phyloP scores from a whole-genome alignment of 2,113 vertebrate species.

The Cyphomyrus plagiostoma region DNA sequence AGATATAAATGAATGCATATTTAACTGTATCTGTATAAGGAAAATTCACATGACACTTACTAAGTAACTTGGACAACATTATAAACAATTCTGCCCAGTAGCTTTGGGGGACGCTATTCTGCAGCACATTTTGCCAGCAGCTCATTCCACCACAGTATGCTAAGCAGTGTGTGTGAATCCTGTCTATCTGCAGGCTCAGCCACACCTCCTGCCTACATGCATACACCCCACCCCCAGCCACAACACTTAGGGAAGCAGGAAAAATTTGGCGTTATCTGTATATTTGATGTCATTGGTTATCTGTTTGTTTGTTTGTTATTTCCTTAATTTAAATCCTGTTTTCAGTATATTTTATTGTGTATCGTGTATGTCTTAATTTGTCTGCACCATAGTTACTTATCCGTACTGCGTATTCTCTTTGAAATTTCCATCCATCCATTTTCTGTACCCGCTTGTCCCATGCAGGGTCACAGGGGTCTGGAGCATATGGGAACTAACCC shows the following conservation, averaged over 20 bases:
- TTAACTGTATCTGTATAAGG: neutral
- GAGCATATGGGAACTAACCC: neutral
- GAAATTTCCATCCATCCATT: neutral
- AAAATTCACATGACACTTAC: neutral
- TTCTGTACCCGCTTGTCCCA: neutral
- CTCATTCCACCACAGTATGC: neutral
- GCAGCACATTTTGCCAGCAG: neutral
- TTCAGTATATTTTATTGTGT: neutral
- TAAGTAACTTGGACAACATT: neutral
- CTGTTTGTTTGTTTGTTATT: neutral
- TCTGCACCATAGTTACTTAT: neutral
- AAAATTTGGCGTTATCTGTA: neutral
- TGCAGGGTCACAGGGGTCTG: neutral
- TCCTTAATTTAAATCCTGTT: neutral
- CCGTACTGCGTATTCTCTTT: neutral
- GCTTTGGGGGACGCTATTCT: neutral
- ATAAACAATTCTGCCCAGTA: too few species aligned
- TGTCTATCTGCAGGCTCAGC: neutral
- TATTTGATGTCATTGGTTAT: neutral
- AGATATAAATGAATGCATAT: neutral
- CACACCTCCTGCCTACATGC: neutral
- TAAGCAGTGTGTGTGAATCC: neutral
- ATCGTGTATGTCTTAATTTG: neutral
- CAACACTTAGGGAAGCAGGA: neutral
- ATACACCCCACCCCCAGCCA: neutral